Conservation (phyloP, 2,888 invertebrate species). For the Dryomyza anilis region DNA sequence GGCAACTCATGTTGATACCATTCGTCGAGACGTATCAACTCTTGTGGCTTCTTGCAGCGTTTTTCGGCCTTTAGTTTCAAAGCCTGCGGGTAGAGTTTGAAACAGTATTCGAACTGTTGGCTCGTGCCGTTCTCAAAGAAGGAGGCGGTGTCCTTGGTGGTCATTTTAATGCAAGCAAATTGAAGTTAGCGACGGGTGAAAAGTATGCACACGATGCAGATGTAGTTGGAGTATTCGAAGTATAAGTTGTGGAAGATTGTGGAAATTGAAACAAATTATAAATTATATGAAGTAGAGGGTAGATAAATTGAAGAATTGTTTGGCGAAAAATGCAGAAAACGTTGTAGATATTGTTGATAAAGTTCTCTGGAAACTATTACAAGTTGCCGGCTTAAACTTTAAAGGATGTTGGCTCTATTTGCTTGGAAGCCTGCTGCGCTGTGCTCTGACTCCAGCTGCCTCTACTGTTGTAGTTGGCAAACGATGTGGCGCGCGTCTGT, state of each 20-base stretch:
- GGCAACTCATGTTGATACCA: constrained; percentile 97
- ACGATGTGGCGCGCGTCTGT: neutral
- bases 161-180: constrained; percentile 64
- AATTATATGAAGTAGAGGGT: no score
- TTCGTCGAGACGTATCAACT: constrained; percentile 91
- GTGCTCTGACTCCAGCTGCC: constrained; percentile 10
- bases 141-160: constrained; percentile 88
- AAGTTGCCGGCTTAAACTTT: no score
- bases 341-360: no score
- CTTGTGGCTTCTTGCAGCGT: constrained; percentile 91
- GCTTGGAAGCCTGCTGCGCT: neutral
- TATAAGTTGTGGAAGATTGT: no score
- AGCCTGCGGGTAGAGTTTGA: constrained; percentile 90
- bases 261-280: no score
- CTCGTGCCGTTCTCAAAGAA: constrained; percentile 91
- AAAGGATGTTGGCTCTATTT: no score
- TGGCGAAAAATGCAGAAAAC: no score
- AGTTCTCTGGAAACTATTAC: no score
- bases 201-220: no score
- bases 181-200: no score
- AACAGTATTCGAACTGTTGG: constrained; percentile 69
- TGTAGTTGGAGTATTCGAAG: no score
- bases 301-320: no score
- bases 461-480: neutral
- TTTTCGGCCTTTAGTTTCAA: constrained; percentile 87